Evolutionary conservation across 2,113 vertebrate genomes (phyloP).

Genomic region (Talpa occidentalis): DNA sequence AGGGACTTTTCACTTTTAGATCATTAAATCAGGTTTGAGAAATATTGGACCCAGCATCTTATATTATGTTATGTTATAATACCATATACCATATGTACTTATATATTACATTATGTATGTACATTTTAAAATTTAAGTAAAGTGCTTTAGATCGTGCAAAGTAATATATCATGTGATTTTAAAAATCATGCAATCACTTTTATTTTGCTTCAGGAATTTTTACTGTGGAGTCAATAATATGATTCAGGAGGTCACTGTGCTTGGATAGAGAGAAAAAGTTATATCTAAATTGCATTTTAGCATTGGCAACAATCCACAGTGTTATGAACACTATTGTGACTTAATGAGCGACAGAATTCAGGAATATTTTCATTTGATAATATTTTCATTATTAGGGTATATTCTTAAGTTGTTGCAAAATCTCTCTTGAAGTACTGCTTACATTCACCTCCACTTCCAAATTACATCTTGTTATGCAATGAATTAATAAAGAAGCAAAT

Average conservation of each 20-base stretch:
- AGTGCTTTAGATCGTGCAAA: constrained; percentile 9
- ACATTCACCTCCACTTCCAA: background rate
- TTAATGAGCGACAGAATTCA: background rate
- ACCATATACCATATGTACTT: background rate
- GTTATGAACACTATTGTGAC: background rate
- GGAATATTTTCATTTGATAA: background rate
- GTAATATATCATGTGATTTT: background rate
- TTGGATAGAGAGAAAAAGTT: background rate
- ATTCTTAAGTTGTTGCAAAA: background rate
- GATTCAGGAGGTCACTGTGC: background rate
- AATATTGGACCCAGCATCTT: background rate
- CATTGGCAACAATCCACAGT: background rate
- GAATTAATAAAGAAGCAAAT: background rate
- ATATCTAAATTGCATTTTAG: background rate
- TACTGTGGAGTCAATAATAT: background rate
- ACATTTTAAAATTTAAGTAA: constrained; percentile 28
- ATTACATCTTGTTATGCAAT: constrained; percentile 24
- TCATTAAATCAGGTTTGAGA: background rate
- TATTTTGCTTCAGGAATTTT: constrained; percentile 10
- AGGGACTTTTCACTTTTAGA: constrained; percentile 23
- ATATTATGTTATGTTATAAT: background rate
- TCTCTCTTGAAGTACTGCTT: constrained; percentile 1
- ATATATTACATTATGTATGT: background rate
- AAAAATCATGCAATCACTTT: background rate
- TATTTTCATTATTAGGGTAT: too few species aligned